These are phyloP conservation scores for Stegastes partitus DNA, from an alignment of 2,113 vertebrate genomes.

Conservation along the genomic window DNA sequence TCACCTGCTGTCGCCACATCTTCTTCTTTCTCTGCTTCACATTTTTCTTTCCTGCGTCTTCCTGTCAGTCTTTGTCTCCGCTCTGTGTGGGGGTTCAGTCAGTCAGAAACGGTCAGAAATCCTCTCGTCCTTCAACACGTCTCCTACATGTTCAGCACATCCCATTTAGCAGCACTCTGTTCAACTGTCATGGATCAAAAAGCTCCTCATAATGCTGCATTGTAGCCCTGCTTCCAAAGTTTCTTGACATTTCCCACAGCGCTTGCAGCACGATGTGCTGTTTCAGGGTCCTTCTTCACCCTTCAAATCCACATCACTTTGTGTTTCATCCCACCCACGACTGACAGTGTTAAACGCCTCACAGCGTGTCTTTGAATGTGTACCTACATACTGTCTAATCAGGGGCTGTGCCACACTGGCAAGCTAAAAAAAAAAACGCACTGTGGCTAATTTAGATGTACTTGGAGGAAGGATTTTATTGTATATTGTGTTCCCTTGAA, in stretches of 20 bases:
- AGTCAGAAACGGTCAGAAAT: constrained; percentile 19
- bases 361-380: background rate
- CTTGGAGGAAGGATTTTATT: background rate
- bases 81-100: constrained; percentile 2
- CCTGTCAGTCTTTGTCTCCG: background rate
- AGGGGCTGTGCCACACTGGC: background rate
- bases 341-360: background rate
- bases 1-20: background rate
- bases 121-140: background rate
- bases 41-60: background rate
- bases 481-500: background rate
- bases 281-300: constrained; percentile 2
- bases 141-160: constrained; percentile 6
- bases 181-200: constrained; percentile 20
- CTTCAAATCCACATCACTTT: background rate
- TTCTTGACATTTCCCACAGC: constrained; percentile 23
- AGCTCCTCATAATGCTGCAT: background rate
- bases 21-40: background rate
- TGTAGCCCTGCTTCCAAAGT: constrained; percentile 7
- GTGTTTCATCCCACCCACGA: constrained; percentile 12
- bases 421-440: background rate
- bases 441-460: accelerated
- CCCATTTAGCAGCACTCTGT: constrained; percentile 15
- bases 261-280: background rate
- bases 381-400: background rate